Base-by-base conservation (phyloP, 2,113 vertebrate genomes). In the Colistium nudipinnis region DNA sequence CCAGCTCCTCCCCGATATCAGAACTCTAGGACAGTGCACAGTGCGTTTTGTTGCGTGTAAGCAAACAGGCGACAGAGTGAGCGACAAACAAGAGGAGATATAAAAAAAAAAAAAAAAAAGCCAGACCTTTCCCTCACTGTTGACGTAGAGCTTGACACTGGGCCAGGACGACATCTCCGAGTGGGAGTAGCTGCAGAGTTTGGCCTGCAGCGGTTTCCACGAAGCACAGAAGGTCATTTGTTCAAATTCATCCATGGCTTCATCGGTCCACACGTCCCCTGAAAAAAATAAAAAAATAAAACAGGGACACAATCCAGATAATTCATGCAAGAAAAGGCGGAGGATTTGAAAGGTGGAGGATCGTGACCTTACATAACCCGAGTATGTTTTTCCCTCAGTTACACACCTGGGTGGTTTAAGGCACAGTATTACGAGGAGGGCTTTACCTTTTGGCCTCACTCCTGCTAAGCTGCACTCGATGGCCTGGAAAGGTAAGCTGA, bases 401-500 rank as follows among this genome's bases (percentile, higher is more conserved):
- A 56, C 8, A 20, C n/a, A 5, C 2, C 4, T 51, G 20, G 30
- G 19, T 12, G 14, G 45, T 45, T 14, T 3, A 33, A 31, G 45
- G 52, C 31, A 19, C 27, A 3, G 28, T 6, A 45, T 49, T 4
- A 24, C 19, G 31, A 45, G 4, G 4, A 47, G 35, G 31, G 16
- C 2, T 69, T 92, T 91, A 97, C 96, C 95, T n/a, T 55, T 52
- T 0, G 95, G 94, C 25, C 59, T 78, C 0, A 98, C 81, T 25
- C 91, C 92, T 6, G 95, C 94, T 59, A 98, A 89, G 83, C 92
- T 93, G 79, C 97, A 98, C 71, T 98, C 96, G 25, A 98, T 93
- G 38, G 97, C 96, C 87, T 98, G 97, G 84, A 98, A 98, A 2
- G 96, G 96, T 59, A 98, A 93, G 74, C 97, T 96, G 47, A 98